Evolutionary conservation across 2,797 vertebrate species (phyloP), one percentile per base, ranked within the genome.

Genomic region (Simalia tracyae): DNA sequence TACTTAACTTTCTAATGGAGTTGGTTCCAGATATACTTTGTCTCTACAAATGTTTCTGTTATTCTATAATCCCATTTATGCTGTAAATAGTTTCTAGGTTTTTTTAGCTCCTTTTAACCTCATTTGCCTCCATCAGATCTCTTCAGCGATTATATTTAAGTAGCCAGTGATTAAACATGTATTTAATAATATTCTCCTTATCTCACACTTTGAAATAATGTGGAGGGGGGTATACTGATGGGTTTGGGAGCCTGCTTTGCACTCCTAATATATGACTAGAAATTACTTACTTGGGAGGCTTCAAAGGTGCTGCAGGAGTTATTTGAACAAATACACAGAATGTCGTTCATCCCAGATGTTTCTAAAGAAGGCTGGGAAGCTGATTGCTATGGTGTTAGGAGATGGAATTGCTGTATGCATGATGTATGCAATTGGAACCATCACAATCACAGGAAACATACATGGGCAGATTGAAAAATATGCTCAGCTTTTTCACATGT

Each of bases 391-490:
- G 2, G 8, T 86, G 56, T 56, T 84, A 56, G 24, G 64, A 86
- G 31, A 72, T 12, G 42, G 87, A 86, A 89, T 76, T 68, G 81
- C 63, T 68, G 68, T 68, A 54, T 61, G 36, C 26, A 64, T 89
- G 85, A 85, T 85, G 42, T 90, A 64, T 68, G 68, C 85, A 88
- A 60, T 84, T 63, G 91, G 17, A 93, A 50, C 89, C 66, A 76
- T 85, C 86, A 93, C 36, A 4, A 81, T 42, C 42, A 64, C 90
- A 57, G 81, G 31, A 56, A 61, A 89, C 63, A 91, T 87, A 57
- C 76, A 91, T 81, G 87, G 85, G 57, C 56, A 12, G 1, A 56
- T 36, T 76, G 86, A 93, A 91, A 91, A 93, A 91, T 86, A 42
- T 91, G 87, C 88, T 86, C n/a, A 10, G 26, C n/a, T 61, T 89